Base-by-base conservation (phyloP, 1,140 invertebrate species). In the Drosophila yakuba region DNA sequence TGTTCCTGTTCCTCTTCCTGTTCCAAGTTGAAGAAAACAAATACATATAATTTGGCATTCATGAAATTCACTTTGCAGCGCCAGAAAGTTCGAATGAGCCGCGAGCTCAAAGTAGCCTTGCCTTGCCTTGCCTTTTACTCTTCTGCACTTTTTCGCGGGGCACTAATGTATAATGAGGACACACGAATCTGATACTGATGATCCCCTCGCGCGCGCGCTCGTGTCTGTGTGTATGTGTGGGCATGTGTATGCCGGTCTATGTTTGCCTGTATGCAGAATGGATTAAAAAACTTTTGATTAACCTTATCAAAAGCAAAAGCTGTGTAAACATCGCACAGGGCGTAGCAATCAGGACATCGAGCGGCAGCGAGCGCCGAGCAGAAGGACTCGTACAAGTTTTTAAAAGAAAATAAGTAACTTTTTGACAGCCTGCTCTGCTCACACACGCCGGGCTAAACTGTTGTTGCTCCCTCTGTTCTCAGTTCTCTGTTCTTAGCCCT, bases 261-360 rank as follows among this genome's bases (percentile, higher is more conserved):
- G 84, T 85, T 78, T 86, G 82, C 69, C 50, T 89, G 83, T 89
- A 86, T 88, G 86, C 79, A 80, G 88, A 91, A 90, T 91, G 88
- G 88, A 91, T 91, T 91, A 91, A 91, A 91, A 91, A 78, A 84
- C 89, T 89, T 91, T 91, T 91, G 84, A 91, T 91, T 91, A 91
- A 91, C 89, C 88, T 91, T 91, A 91, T 91, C 89, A 91, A 91
- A 91, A 84, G 76, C 84, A 84, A 89, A 89, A 78, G 83, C 72
- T 83, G 76, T 82, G 86, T 89, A 88, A 89, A 91, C 82, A 91
- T 68, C 76, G 57, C 61, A 88, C 52, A 85, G 74, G 74, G 67
- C 79, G 51, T 62, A 73, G 83, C 83, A 86, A 86, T 86, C 83
- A 86, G 76, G 64, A 72, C 64, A 60, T 50, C 38, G 43, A 43